phyloP scores from a whole-genome alignment of 2,797 vertebrate species.

The Steatocranus sp. region DNA sequence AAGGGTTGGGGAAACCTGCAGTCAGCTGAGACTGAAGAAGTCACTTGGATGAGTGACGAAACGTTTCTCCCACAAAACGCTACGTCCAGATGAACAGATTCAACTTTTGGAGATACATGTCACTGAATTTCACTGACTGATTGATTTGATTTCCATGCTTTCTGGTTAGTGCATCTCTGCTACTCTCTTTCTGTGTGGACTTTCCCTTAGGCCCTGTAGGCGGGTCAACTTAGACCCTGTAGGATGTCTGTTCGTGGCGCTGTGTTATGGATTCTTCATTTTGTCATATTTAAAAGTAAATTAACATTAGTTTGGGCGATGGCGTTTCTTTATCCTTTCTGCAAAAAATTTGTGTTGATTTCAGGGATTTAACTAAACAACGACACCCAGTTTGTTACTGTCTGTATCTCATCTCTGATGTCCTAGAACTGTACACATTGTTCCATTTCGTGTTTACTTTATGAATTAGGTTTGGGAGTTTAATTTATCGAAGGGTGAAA shows the following conservation, averaged over 20 bases:
- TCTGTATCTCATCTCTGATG: neutral
- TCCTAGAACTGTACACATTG: neutral
- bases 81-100: too few species aligned
- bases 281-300: neutral
- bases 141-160: neutral
- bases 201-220: neutral
- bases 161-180: neutral
- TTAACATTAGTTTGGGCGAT: neutral
- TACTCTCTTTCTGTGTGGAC: neutral
- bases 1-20: too few species aligned
- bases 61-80: too few species aligned
- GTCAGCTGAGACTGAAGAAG: too few species aligned
- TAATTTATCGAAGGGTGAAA: slow-evolving; percentile 1
- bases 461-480: slow-evolving; percentile 1
- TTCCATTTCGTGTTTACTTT: neutral
- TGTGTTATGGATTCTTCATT: neutral
- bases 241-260: neutral
- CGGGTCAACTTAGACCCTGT: neutral
- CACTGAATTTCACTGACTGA: neutral
- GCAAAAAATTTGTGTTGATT: neutral
- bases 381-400: neutral
- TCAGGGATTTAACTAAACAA: neutral
- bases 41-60: too few species aligned
- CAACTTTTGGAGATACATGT: too few species aligned
- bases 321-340: neutral